A percentile compares a stretch with the other conserved stretches of the same genome.
Evolutionary conservation across 2,888 invertebrate genomes (phyloP).

Genomic region (Proisotoma minuta): DNA sequence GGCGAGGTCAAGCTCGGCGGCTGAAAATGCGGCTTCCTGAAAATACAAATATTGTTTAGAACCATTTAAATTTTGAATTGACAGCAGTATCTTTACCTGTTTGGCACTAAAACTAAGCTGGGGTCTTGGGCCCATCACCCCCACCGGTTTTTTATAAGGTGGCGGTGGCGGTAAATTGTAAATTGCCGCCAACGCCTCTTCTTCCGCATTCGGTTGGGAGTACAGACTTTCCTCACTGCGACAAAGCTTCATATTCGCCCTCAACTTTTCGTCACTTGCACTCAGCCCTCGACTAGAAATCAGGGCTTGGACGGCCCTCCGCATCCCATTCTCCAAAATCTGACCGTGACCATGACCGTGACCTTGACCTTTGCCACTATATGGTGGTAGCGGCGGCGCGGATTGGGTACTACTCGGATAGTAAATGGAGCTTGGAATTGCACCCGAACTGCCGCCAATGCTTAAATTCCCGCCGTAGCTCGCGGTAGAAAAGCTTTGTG

Average conservation of each 20-base stretch:
- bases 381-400: slow-evolving; percentile 45
- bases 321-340: slow-evolving; percentile 47
- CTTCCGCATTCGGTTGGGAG: slow-evolving; percentile 32
- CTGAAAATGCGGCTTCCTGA: slow-evolving; percentile 36
- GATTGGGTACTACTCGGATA: slow-evolving; percentile 46
- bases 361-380: slow-evolving; percentile 37
- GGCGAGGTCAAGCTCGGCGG: slow-evolving; percentile 44
- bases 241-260: slow-evolving; percentile 38
- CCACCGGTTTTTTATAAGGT: slow-evolving; percentile 33
- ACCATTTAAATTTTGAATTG: slow-evolving; percentile 17
- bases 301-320: slow-evolving; percentile 43
- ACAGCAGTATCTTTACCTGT: slow-evolving; percentile 23
- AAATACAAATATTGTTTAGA: slow-evolving; percentile 14
- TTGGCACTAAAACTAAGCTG: slow-evolving; percentile 18
- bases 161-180: slow-evolving; percentile 47
- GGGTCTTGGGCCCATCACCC: too few relatives aligned
- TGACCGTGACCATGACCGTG: slow-evolving; percentile 18
- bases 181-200: slow-evolving; percentile 42
- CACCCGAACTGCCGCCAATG: slow-evolving; percentile 6
- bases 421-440: slow-evolving; percentile 39
- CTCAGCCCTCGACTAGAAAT: slow-evolving; percentile 31
- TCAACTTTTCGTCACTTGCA: slow-evolving; percentile 29
- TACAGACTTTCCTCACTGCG: slow-evolving; percentile 45
- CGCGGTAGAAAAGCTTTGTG: slow-evolving; percentile 38
- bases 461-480: slow-evolving; percentile 25